Percentiles rank a stretch among this genome's conserved stretches.
These are phyloP conservation scores for Miniopterus natalensis DNA, from an alignment of 2,113 vertebrate genomes.

Conservation along the genomic window DNA sequence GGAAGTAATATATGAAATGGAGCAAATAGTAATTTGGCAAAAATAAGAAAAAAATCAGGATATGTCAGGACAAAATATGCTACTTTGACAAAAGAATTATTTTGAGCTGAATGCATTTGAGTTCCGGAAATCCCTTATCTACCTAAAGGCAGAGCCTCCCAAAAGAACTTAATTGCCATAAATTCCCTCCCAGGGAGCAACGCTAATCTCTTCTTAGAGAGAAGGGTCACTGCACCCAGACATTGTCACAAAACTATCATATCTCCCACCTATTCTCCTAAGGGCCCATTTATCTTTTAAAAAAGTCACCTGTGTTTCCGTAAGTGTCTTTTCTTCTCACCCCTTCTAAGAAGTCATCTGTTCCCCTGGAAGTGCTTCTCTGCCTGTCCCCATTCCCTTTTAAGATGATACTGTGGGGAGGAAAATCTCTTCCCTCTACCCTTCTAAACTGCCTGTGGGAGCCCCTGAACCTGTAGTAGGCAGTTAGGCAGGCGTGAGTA, in stretches of 20 bases:
- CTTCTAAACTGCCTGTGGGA: neutral
- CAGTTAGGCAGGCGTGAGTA: neutral
- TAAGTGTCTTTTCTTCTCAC: neutral
- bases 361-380: neutral
- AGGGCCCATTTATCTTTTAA: neutral
- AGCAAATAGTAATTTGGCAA: slow-evolving; percentile 23
- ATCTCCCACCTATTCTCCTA: neutral
- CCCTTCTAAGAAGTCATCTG: neutral
- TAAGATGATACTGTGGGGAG: neutral
- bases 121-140: slow-evolving; percentile 36
- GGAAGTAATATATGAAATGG: slow-evolving; percentile 25
- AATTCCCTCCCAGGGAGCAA: neutral
- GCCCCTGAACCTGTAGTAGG: neutral
- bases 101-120: neutral
- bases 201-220: neutral
- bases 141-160: neutral
- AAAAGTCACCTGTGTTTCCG: neutral
- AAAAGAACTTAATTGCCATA: neutral
- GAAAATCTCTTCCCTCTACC: neutral
- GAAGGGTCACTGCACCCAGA: neutral
- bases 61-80: neutral
- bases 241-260: neutral
- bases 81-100: neutral
- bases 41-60: neutral
- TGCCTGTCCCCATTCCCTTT: neutral